Evolutionary conservation across 2,888 invertebrate genomes (phyloP).

Genomic region (Ochropleura leucogaster): DNA sequence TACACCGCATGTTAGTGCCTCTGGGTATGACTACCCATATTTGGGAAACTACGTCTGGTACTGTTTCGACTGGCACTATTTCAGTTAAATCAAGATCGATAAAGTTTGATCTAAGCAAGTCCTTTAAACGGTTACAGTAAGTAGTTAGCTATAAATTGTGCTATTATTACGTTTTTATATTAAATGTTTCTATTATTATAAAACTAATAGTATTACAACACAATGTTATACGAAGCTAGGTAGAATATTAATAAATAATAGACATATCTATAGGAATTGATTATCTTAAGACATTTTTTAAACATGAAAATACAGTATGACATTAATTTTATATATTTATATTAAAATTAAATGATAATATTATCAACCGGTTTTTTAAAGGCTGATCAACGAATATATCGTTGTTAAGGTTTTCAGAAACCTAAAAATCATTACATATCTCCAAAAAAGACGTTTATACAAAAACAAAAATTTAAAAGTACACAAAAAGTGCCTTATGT

Average conservation of each 20-base stretch:
- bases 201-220: constrained; percentile 25
- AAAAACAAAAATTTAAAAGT: constrained; percentile 30
- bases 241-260: constrained; percentile 24
- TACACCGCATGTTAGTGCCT: too few species aligned
- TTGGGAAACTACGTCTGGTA: constrained; percentile 7
- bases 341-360: not conserved
- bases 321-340: not conserved
- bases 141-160: constrained; percentile 36
- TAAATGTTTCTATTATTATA: constrained; percentile 41
- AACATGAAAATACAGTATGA: constrained; percentile 18
- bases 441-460: constrained; percentile 16
- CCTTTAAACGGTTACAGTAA: constrained; percentile 9
- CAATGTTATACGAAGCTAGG: constrained; percentile 49
- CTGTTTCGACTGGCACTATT: not conserved
- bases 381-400: not conserved
- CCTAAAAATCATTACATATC: constrained; percentile 19
- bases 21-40: not conserved
- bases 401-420: not conserved
- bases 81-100: constrained; percentile 16
- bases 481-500: constrained; percentile 60
- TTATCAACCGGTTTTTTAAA: not conserved
- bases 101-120: not conserved
- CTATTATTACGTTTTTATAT: constrained; percentile 44
- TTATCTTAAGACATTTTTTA: constrained; percentile 8
- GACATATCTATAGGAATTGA: constrained; percentile 56